Base-by-base conservation (phyloP, 2,888 invertebrate species). In the Ypsolopha sequella region DNA sequence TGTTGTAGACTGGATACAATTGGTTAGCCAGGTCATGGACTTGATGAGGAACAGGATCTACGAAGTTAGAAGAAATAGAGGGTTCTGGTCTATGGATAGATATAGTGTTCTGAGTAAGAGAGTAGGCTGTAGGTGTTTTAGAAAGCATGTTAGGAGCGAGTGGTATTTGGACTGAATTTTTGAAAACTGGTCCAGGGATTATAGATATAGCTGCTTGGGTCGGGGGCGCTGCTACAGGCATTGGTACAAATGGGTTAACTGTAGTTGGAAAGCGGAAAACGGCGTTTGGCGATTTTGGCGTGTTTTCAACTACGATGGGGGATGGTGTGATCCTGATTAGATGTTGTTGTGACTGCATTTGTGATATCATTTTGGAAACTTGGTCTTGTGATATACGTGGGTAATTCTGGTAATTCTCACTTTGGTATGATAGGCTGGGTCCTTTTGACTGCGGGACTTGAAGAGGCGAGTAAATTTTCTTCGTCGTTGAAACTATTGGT, bases 171-270 rank as follows among this genome's bases (percentile, higher is more conserved):
- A 76, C 68, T 24, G 74, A 64, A 55, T 78, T 69, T 64, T 76
- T 80, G 57, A 82, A 76, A 53, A 70, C 64, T 24, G 79, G 80
- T 60, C 77, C 68, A 13, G 82, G 73, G 68, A 82, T 76, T 52
- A 85, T 62, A 35, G 81, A 66, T 13, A 80, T 68, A 46, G 56
- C 58, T 66, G 56, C 58, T 66, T 76, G 76, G 56, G 77, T 65
- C 36, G 73, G 68, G 52, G 67, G 62, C 41, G 70, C 65, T 39
- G 73, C 61, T 47, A 65, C 56, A 48, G 81, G 81, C 73, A 81
- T 75, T 41, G 82, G 85, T 58, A 86, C 70, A 56, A 89, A 88
- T 63, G 89, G 86, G 60, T 88, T 84, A 43, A 90, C 79, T 56
- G 89, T 88, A 38, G 90, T 89, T 14, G 84, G 89, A 10, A 9